Base-by-base conservation (phyloP, 1,140 invertebrate species). In the Drosophila nebulosa region DNA sequence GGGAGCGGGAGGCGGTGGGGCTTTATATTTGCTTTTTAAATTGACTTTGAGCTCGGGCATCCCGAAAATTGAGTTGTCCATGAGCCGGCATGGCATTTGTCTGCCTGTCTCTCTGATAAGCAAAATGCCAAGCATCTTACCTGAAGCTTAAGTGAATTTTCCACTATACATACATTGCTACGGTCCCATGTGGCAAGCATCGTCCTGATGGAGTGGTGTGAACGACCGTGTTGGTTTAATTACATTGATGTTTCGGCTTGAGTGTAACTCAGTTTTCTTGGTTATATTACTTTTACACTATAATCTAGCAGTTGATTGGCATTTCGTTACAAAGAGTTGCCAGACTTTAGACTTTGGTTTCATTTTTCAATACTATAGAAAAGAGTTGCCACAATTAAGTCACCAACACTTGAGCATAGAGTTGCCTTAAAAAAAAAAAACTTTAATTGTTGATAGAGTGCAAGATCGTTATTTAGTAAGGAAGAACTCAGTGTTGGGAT, bases 131-230 rank as follows among this genome's bases (percentile, higher is more conserved):
- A 46, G 56, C 68, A 70, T 70, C 78, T 71, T 88, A 88, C 83
- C 81, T 88, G 81, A 42, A 74, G 81, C 77, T 85, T 85, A 85
- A 86, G 80, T 85, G 80, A 84, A 85, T 77, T 85, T 73, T 74
- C 18, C 39, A 46, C 39, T 30, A 30, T 9, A 30, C 7, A 0
- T 46, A n/a, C 51, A n/a, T n/a, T n/a, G n/a, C 51, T 26, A 7
- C 24, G 18, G 73, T 53, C 46, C 61, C 32, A 36, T 55, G 27
- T 18, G 35, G 39, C 39, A 46, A 21, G 16, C 18, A 10, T 21
- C 18, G 4, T 21, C 12, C 32, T 50, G 50, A 27, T 7, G 35
- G 35, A 10, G 24, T 26, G 14, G 35, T 30, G 18, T 4, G 24
- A 14, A 16, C 16, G 32, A 18, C 16, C 52, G 76, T 79, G 68